Percentiles rank a stretch among this genome's conserved stretches.
Conservation (phyloP, 2,113 vertebrate genomes). For the Bufo gargarizans region DNA sequence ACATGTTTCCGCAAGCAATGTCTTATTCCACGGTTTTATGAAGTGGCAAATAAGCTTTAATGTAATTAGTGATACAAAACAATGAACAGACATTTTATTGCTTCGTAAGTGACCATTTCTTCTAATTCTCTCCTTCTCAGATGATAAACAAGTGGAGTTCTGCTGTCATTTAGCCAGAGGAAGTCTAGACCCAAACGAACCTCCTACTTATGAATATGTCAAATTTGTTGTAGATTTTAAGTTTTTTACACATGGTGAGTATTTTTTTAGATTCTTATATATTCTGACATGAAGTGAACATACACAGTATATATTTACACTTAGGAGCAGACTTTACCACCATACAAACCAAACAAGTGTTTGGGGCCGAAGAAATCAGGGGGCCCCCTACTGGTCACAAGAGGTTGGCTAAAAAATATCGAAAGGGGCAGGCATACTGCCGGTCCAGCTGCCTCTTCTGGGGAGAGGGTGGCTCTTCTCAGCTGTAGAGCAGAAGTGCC, state of each 20-base stretch:
- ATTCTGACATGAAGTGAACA: background rate
- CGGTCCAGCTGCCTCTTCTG: no score
- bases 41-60: background rate
- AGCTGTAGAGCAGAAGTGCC: no score
- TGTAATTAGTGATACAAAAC: background rate
- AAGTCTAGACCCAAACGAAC: slow-evolving; percentile 74
- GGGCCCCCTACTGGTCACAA: no score
- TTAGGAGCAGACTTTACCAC: no score
- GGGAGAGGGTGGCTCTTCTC: no score
- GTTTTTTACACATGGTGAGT: slow-evolving; percentile 86
- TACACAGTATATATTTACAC: no score
- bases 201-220: slow-evolving; percentile 84
- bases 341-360: no score
- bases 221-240: slow-evolving; percentile 91
- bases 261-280: background rate
- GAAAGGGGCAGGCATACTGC: no score
- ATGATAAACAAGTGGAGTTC: slow-evolving; percentile 86
- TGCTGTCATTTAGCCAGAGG: slow-evolving; percentile 92
- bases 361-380: no score
- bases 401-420: no score
- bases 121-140: slow-evolving; percentile 67
- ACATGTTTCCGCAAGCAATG: background rate
- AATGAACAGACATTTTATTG: background rate
- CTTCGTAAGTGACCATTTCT: background rate
- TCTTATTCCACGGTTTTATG: background rate